phyloP scores from a whole-genome alignment of 2,797 vertebrate genomes.

The Microcaecilia unicolor region DNA sequence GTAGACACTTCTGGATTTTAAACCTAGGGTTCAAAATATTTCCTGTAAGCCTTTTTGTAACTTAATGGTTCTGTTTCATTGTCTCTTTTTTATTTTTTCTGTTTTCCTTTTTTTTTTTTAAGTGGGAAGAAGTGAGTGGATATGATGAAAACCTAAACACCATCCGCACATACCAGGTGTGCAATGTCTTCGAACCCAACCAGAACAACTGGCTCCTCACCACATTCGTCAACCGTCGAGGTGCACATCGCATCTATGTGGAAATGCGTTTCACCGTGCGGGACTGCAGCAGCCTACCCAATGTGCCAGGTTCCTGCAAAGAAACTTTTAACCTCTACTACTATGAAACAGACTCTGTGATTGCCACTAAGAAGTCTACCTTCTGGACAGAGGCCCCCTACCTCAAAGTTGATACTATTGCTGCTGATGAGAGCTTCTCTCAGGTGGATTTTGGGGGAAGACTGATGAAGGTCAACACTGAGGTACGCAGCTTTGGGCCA shows the following conservation, averaged over 20 bases:
- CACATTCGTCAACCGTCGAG: slow-evolving; percentile 85
- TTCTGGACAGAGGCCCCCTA: slow-evolving; percentile 97
- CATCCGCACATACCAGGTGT: slow-evolving; percentile 96
- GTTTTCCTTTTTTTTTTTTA: slow-evolving; percentile 4
- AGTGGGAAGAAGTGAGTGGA: slow-evolving; percentile 98
- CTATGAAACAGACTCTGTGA: slow-evolving; percentile 89
- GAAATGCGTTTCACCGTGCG: slow-evolving; percentile 97
- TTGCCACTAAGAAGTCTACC: slow-evolving; percentile 86
- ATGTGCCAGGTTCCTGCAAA: slow-evolving; percentile 93
- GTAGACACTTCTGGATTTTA: too few species aligned
- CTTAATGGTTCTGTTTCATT: not conserved
- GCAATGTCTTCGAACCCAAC: slow-evolving; percentile 93
- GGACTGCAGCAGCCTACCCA: slow-evolving; percentile 96
- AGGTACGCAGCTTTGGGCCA: slow-evolving; percentile 91
- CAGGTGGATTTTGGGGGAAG: slow-evolving; percentile 95
- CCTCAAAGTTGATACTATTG: slow-evolving; percentile 96
- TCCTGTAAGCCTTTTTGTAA: too few species aligned
- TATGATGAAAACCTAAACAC: slow-evolving; percentile 98
- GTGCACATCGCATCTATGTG: slow-evolving; percentile 88
- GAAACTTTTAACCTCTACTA: slow-evolving; percentile 97
- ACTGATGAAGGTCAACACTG: slow-evolving; percentile 95
- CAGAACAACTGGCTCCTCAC: slow-evolving; percentile 98
- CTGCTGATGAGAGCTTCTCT: slow-evolving; percentile 94
- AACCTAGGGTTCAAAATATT: too few species aligned
- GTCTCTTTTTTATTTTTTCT: not conserved